Evolutionary conservation across 2,888 invertebrate species (phyloP).

Genomic region (Anoncus sp.): DNA sequence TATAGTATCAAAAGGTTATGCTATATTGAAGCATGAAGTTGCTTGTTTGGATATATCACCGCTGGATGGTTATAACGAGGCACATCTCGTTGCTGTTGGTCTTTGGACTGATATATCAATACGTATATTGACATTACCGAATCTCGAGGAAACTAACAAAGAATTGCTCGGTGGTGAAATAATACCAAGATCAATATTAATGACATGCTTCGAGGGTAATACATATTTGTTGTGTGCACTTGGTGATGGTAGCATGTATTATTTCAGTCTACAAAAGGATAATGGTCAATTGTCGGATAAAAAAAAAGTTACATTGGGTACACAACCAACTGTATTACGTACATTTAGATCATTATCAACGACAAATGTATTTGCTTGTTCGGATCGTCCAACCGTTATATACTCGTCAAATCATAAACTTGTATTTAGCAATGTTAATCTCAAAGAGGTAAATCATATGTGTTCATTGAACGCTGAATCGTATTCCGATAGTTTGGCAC

Average conservation of each 20-base stretch:
- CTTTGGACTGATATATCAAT: slow-evolving; percentile 99
- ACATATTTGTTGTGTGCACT: slow-evolving; percentile 96
- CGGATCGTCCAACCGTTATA: slow-evolving; percentile 99
- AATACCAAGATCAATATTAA: slow-evolving; percentile 97
- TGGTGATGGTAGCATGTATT: slow-evolving; percentile 99
- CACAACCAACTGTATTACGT: slow-evolving; percentile 97
- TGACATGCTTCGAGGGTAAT: slow-evolving; percentile 96
- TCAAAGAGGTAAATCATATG: slow-evolving; percentile 98
- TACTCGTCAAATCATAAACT: slow-evolving; percentile 99
- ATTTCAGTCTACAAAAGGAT: slow-evolving; percentile 93
- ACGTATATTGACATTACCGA: slow-evolving; percentile 92
- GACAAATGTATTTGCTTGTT: slow-evolving; percentile 99
- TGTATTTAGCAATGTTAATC: slow-evolving; percentile 99
- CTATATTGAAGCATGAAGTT: slow-evolving; percentile 95
- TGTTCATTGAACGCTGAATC: slow-evolving; percentile 98
- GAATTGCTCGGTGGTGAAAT: slow-evolving; percentile 98
- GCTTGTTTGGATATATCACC: slow-evolving; percentile 98
- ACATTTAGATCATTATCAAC: slow-evolving; percentile 96
- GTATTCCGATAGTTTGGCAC: slow-evolving; percentile 96
- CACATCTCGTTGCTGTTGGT: slow-evolving; percentile 94
- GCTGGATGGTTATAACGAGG: slow-evolving; percentile 86
- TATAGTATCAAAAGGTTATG: slow-evolving; percentile 87
- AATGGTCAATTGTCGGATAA: slow-evolving; percentile 92
- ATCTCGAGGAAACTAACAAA: slow-evolving; percentile 91
- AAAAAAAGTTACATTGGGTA: slow-evolving; percentile 98